Conservation (phyloP, 1,140 invertebrate species). For the Saxidomus purpurata region DNA sequence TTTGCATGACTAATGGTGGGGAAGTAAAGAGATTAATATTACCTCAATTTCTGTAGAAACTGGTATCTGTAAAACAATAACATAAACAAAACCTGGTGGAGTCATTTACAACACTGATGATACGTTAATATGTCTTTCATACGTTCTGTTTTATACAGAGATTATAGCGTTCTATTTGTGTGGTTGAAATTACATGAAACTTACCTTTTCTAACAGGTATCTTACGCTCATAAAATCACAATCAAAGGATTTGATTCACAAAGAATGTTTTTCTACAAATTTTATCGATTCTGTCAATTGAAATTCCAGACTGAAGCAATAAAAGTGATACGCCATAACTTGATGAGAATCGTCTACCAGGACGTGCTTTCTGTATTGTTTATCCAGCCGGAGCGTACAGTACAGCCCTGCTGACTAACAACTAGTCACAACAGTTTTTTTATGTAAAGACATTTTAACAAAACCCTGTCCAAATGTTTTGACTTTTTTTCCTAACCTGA, state of each 20-base stretch:
- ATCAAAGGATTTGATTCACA: slow-evolving; percentile 44
- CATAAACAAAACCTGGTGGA: slow-evolving; percentile 14
- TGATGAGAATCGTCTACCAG: background rate
- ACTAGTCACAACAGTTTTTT: too few species aligned
- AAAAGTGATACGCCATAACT: slow-evolving; percentile 40
- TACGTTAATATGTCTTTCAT: background rate
- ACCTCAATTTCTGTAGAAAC: slow-evolving; percentile 3
- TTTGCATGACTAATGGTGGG: background rate
- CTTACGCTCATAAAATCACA: slow-evolving; percentile 36
- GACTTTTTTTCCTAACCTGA: too few species aligned
- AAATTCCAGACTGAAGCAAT: slow-evolving; percentile 43
- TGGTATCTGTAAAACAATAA: slow-evolving; percentile 21
- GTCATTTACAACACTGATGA: background rate
- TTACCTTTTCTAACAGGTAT: slow-evolving; percentile 6
- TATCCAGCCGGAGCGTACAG: background rate
- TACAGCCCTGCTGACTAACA: background rate
- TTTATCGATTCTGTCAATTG: slow-evolving; percentile 46
- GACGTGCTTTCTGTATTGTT: background rate
- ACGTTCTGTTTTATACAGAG: background rate
- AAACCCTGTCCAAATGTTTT: too few species aligned
- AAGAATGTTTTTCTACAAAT: slow-evolving; percentile 35
- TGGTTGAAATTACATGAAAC: slow-evolving; percentile 34
- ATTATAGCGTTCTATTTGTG: slow-evolving; percentile 36
- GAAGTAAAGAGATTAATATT: background rate
- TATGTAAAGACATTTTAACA: too few species aligned